These are phyloP conservation scores for Chironex yamaguchii DNA, from an alignment of 30 jellyfish, hydroid and myxozoan genomes.

Conservation along the genomic window DNA sequence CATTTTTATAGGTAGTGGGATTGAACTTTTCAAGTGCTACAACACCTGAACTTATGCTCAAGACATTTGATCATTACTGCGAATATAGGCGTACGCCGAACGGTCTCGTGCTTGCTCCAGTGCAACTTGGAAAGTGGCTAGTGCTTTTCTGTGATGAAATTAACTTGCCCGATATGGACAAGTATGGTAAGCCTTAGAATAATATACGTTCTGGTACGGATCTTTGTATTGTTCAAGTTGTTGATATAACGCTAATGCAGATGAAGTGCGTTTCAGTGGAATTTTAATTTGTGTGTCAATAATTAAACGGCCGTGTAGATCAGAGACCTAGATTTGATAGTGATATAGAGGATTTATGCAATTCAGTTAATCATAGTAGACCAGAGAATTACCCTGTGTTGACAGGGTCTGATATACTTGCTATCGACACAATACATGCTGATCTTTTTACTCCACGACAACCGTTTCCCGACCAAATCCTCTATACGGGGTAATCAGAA, in stretches of 20 bases:
- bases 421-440: too few relatives aligned
- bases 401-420: too few relatives aligned
- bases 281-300: too few relatives aligned
- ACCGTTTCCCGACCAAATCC: too few relatives aligned
- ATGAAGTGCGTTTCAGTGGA: background rate
- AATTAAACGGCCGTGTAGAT: too few relatives aligned
- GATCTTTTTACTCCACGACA: too few relatives aligned
- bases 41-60: conserved; percentile 92
- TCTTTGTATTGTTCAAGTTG: background rate
- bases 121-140: conserved; percentile 95
- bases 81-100: conserved; percentile 97
- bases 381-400: too few relatives aligned
- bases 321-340: too few relatives aligned
- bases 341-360: too few relatives aligned
- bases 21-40: conserved; percentile 99
- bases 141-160: conserved; percentile 98
- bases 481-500: too few relatives aligned
- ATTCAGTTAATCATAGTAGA: too few relatives aligned
- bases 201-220: background rate
- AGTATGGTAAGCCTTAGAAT: conserved; percentile 69
- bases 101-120: conserved; percentile 95
- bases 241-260: background rate
- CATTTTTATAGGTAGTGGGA: conserved; percentile 89
- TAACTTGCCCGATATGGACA: conserved; percentile 98
- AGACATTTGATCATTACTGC: conserved; percentile 97